These are phyloP conservation scores for Erethizon dorsatum DNA, from an alignment of 2,797 vertebrate genomes.

Conservation along the genomic window DNA sequence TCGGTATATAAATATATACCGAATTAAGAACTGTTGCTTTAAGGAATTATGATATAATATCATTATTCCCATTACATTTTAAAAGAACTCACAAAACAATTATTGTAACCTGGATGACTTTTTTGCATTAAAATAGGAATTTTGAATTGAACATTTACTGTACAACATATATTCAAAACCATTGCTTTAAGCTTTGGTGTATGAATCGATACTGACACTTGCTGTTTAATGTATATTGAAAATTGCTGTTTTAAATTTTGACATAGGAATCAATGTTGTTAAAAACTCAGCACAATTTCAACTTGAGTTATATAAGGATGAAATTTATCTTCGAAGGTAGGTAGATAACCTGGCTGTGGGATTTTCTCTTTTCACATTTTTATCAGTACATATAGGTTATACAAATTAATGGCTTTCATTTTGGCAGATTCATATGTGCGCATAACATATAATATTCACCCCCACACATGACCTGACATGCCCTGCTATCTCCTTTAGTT, in stretches of 20 bases:
- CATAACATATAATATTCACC: too few relatives aligned
- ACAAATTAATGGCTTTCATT: background rate
- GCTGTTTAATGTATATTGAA: background rate
- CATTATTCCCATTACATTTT: background rate
- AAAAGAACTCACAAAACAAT: background rate
- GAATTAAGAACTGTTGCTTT: background rate
- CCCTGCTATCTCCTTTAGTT: background rate
- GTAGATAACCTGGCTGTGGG: constrained; percentile 48
- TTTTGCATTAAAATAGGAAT: constrained; percentile 51
- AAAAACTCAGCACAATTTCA: constrained; percentile 79
- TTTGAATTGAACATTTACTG: constrained; percentile 46
- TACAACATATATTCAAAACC: background rate
- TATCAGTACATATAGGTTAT: background rate
- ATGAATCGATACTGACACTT: background rate
- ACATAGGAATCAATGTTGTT: constrained; percentile 67
- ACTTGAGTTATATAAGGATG: constrained; percentile 73
- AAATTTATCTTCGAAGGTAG: constrained; percentile 65
- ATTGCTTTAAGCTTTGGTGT: background rate
- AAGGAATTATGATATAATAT: background rate
- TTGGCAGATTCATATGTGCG: background rate
- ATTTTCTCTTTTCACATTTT: background rate
- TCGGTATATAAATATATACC: too few relatives aligned
- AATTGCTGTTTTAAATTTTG: constrained; percentile 67
- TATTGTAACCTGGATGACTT: background rate
- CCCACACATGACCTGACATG: background rate